Percentiles rank a stretch among this genome's conserved stretches.
phyloP scores from a whole-genome alignment of 2,113 vertebrate species.

The Ailurus styani region DNA sequence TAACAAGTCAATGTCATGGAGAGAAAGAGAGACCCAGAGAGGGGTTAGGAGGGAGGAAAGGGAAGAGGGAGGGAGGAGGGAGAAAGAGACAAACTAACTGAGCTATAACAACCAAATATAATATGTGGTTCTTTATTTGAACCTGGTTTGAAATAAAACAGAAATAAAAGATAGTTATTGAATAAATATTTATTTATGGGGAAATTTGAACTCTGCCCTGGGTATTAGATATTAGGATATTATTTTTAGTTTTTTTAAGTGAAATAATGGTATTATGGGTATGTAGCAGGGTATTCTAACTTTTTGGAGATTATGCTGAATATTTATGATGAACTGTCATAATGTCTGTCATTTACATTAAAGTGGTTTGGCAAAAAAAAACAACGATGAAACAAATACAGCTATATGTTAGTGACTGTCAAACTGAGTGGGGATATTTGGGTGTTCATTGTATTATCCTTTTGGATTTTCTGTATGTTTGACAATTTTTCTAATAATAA shows the following conservation, averaged over 20 bases:
- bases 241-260: not conserved
- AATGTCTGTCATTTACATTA: not conserved
- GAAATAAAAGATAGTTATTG: not conserved
- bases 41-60: not conserved
- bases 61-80: accelerated
- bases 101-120: not conserved
- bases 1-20: not conserved
- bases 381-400: not conserved
- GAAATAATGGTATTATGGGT: not conserved
- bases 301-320: not conserved
- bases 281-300: not conserved
- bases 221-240: not conserved
- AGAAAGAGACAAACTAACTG: not conserved
- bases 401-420: not conserved
- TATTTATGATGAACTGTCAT: not conserved
- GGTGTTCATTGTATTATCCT: not conserved
- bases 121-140: not conserved
- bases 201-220: not conserved
- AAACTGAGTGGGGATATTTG: not conserved
- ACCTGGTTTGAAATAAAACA: not conserved
- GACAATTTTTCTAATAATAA: not conserved
- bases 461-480: not conserved
- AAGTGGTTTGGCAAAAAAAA: not conserved
- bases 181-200: not conserved
- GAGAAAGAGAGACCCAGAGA: not conserved